A percentile compares a stretch with the other conserved stretches of the same genome.
phyloP scores from a whole-genome alignment of 2,113 vertebrate species.

The Pterophyllum scalare region DNA sequence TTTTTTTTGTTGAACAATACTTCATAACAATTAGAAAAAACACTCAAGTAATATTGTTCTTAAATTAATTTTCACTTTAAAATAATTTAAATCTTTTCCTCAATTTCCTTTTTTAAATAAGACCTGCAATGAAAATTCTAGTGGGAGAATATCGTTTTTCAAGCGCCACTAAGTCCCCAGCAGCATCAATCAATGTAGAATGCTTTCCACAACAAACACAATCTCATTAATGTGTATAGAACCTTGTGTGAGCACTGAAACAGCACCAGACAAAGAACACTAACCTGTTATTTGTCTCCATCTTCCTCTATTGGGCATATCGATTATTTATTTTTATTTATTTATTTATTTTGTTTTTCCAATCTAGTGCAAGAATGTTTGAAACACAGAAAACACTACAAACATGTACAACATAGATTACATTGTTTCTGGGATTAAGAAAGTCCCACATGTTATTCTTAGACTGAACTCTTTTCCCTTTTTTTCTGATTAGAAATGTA shows the following conservation, averaged over 20 bases:
- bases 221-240: constrained; percentile 41
- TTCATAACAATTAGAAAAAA: neutral
- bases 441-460: neutral
- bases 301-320: constrained; percentile 28
- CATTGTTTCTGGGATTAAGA: neutral
- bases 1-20: neutral
- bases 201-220: constrained; percentile 27
- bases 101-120: neutral
- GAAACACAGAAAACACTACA: neutral
- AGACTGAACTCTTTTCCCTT: neutral
- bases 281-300: constrained; percentile 48
- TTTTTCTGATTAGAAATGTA: neutral
- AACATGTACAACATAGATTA: neutral
- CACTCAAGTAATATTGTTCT: neutral
- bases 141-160: constrained; percentile 12
- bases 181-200: constrained; percentile 51
- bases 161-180: neutral
- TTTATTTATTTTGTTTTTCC: neutral
- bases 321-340: constrained; percentile 3
- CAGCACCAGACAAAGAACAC: constrained; percentile 14
- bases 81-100: neutral
- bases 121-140: constrained; percentile 4
- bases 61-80: neutral
- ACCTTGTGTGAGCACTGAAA: constrained; percentile 40
- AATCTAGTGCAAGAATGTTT: neutral